A percentile compares a stretch with the other conserved stretches of the same genome.
Evolutionary conservation across 2,888 invertebrate species (phyloP).

Genomic region (Formica aserva): DNA sequence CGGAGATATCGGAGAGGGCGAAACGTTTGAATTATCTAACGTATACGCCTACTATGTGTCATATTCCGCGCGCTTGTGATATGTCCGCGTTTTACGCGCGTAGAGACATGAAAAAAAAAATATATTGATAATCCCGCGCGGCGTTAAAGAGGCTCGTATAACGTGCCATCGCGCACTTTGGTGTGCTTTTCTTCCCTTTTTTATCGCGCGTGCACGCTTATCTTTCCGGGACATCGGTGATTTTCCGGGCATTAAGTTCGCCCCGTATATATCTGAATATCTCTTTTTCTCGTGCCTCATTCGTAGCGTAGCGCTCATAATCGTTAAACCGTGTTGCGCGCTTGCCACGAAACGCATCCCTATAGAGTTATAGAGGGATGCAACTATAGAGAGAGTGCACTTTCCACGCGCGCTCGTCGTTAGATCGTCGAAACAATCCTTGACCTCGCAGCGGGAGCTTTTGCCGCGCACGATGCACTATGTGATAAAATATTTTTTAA

Average conservation of each 20-base stretch:
- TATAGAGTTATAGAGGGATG: background rate
- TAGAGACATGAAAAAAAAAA: constrained; percentile 1
- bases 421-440: constrained; percentile 58
- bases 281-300: background rate
- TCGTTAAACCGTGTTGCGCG: constrained; percentile 57
- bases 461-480: background rate
- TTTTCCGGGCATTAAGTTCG: constrained; percentile 46
- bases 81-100: background rate
- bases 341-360: constrained; percentile 20
- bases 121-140: constrained; percentile 28
- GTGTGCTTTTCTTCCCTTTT: background rate
- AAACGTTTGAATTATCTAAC: constrained; percentile 9
- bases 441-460: constrained; percentile 30
- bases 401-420: constrained; percentile 41
- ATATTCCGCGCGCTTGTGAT: background rate
- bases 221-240: constrained; percentile 33
- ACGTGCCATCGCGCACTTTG: constrained; percentile 18
- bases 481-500: constrained; percentile 52
- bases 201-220: constrained; percentile 12
- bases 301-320: constrained; percentile 1
- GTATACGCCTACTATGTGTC: background rate
- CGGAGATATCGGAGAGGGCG: background rate
- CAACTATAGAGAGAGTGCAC: background rate
- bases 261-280: constrained; percentile 1
- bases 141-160: constrained; percentile 12